Percentiles rank a stretch among this genome's conserved stretches.
Conservation (phyloP, 2,888 invertebrate species). For the Parnassius apollo region DNA sequence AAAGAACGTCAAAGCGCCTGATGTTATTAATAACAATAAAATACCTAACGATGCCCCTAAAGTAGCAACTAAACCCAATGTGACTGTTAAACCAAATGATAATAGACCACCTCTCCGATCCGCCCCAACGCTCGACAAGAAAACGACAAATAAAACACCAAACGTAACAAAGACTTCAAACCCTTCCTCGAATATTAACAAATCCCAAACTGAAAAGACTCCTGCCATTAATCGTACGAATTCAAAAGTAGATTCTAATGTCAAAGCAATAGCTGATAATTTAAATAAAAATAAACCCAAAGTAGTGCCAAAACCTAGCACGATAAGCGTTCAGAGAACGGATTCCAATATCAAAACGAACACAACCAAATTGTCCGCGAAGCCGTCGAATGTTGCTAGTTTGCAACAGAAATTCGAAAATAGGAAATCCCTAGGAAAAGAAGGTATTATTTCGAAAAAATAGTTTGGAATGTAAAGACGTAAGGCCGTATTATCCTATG, state of each 20-base stretch:
- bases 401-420: slow-evolving; percentile 90
- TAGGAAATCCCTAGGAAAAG: slow-evolving; percentile 72
- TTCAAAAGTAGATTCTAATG: slow-evolving; percentile 65
- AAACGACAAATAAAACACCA: slow-evolving; percentile 51
- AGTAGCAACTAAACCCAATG: slow-evolving; percentile 65
- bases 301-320: slow-evolving; percentile 67
- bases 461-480: slow-evolving; percentile 30
- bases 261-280: slow-evolving; percentile 72
- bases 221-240: slow-evolving; percentile 53
- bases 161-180: slow-evolving; percentile 60
- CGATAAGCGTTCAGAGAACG: slow-evolving; percentile 51
- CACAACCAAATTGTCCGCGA: slow-evolving; percentile 75
- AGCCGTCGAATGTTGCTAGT: slow-evolving; percentile 86
- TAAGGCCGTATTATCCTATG: not conserved
- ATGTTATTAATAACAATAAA: slow-evolving; percentile 81
- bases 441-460: slow-evolving; percentile 59
- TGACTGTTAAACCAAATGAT: slow-evolving; percentile 63
- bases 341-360: slow-evolving; percentile 59
- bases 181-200: slow-evolving; percentile 49
- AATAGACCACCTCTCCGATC: slow-evolving; percentile 66
- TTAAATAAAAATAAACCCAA: slow-evolving; percentile 75
- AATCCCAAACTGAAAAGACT: slow-evolving; percentile 52
- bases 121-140: slow-evolving; percentile 65
- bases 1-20: slow-evolving; percentile 81
- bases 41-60: slow-evolving; percentile 68